These are phyloP conservation scores for Sebastes matsubarae DNA, from an alignment of 2,797 vertebrate species.

Conservation along the genomic window DNA sequence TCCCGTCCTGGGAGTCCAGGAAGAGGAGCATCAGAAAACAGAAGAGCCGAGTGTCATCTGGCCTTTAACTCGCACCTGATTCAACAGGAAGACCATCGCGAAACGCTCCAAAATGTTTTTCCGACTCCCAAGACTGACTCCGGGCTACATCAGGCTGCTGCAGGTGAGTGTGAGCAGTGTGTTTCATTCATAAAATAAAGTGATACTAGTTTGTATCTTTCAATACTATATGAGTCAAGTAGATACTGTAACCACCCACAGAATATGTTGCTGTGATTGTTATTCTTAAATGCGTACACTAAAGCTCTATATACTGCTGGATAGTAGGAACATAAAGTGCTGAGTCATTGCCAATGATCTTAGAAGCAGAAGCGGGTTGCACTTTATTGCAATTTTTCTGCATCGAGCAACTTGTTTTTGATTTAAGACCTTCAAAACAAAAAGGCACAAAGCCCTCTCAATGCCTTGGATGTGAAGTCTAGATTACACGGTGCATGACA, in stretches of 20 bases:
- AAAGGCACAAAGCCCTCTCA: background rate
- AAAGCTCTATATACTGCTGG: background rate
- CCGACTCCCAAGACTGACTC: conserved; percentile 71
- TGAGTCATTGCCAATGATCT: conserved; percentile 32
- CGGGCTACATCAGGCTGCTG: conserved; percentile 77
- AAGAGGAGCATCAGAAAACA: conserved; percentile 33
- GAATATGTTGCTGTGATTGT: background rate
- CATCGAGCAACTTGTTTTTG: conserved; percentile 19
- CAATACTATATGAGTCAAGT: background rate
- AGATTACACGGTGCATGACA: background rate
- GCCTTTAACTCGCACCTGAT: background rate
- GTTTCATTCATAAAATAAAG: background rate
- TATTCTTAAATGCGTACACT: background rate
- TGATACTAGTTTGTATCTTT: background rate
- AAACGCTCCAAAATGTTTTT: conserved; percentile 68
- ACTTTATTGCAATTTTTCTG: conserved; percentile 21
- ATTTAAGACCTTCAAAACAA: conserved; percentile 36
- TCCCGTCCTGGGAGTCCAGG: conserved; percentile 51
- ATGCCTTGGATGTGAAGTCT: conserved; percentile 14
- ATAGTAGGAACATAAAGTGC: background rate
- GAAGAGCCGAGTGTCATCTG: conserved; percentile 1
- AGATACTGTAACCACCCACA: background rate
- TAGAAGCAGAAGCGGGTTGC: conserved; percentile 1
- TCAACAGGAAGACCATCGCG: conserved; percentile 8
- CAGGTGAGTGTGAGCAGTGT: conserved; percentile 68